A percentile compares a stretch with the other conserved stretches of the same genome.
These are phyloP conservation scores for Nemapogon koenigi DNA, from an alignment of 2,888 invertebrate genomes.

Conservation along the genomic window DNA sequence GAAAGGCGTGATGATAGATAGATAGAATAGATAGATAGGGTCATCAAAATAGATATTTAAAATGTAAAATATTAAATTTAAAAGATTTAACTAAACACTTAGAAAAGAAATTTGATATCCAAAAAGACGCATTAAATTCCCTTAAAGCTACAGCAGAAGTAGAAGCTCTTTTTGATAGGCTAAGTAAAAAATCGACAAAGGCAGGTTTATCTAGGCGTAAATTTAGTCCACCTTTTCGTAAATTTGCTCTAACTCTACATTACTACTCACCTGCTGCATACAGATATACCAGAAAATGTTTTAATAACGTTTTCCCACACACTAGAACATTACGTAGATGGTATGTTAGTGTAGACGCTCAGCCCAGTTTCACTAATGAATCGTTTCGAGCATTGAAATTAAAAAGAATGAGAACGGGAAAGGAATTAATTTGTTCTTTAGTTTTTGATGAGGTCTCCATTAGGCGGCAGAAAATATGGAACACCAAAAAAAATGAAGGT, in stretches of 20 bases:
- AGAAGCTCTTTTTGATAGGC: background rate
- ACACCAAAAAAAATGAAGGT: background rate
- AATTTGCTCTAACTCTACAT: slow-evolving; percentile 1
- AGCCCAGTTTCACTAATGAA: slow-evolving; percentile 22
- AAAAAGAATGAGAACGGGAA: slow-evolving; percentile 11
- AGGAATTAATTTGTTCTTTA: slow-evolving; percentile 17
- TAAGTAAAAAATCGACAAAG: slow-evolving; percentile 4
- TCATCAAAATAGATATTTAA: slow-evolving; percentile 1
- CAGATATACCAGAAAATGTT: background rate
- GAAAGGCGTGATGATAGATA: too few relatives aligned
- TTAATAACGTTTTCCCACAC: slow-evolving; percentile 6
- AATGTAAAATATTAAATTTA: slow-evolving; percentile 1
- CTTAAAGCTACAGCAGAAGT: background rate
- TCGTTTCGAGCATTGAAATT: slow-evolving; percentile 18
- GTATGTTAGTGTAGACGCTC: slow-evolving; percentile 2
- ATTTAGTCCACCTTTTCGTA: background rate
- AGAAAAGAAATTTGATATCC: background rate
- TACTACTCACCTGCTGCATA: slow-evolving; percentile 1
- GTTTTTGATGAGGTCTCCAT: slow-evolving; percentile 23
- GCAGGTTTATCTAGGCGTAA: background rate
- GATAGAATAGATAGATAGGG: background rate
- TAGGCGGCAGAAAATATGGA: slow-evolving; percentile 17
- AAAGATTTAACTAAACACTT: slow-evolving; percentile 2
- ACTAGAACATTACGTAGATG: slow-evolving; percentile 4
- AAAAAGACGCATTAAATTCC: background rate